A percentile compares a stretch with the other conserved stretches of the same genome.
Conservation (phyloP, 2,888 invertebrate species). For the Chloroclystis v-ata region DNA sequence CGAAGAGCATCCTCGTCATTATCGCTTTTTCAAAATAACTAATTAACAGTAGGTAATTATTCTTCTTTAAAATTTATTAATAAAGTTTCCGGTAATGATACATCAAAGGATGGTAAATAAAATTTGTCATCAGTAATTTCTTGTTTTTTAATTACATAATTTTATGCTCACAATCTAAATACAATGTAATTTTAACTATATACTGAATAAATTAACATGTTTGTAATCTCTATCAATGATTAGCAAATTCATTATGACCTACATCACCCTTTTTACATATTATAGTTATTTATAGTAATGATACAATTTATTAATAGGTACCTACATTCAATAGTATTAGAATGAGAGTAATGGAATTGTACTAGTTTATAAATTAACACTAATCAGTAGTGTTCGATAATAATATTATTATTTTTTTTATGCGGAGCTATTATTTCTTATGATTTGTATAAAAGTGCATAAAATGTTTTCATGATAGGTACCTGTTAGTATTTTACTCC, state of each 20-base stretch:
- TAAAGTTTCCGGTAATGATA: too few species aligned
- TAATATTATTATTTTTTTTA: too few species aligned
- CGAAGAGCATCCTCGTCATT: too few species aligned
- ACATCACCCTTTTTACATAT: conserved; percentile 36
- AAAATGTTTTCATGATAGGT: neutral
- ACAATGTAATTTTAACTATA: conserved; percentile 57
- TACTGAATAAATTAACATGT: conserved; percentile 65
- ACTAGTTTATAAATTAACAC: too few species aligned
- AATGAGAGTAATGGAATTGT: too few species aligned
- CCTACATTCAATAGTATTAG: conserved; percentile 1
- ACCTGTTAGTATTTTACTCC: neutral
- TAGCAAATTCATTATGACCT: conserved; percentile 33
- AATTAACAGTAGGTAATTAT: too few species aligned
- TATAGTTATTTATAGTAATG: conserved; percentile 23
- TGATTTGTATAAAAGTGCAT: conserved; percentile 1
- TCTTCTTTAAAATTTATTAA: too few species aligned
- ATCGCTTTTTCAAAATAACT: too few species aligned
- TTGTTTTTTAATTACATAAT: conserved; percentile 59
- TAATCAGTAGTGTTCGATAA: too few species aligned
- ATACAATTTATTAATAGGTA: conserved; percentile 20
- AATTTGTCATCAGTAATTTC: conserved; percentile 27
- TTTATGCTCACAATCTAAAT: conserved; percentile 73
- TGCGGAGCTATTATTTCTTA: neutral
- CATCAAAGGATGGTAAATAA: conserved; percentile 2
- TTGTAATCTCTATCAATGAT: conserved; percentile 54